A percentile compares a stretch with the other conserved stretches of the same genome.
phyloP scores from a whole-genome alignment of 2,113 vertebrate genomes.

The Hydrochoerus hydrochaeris region DNA sequence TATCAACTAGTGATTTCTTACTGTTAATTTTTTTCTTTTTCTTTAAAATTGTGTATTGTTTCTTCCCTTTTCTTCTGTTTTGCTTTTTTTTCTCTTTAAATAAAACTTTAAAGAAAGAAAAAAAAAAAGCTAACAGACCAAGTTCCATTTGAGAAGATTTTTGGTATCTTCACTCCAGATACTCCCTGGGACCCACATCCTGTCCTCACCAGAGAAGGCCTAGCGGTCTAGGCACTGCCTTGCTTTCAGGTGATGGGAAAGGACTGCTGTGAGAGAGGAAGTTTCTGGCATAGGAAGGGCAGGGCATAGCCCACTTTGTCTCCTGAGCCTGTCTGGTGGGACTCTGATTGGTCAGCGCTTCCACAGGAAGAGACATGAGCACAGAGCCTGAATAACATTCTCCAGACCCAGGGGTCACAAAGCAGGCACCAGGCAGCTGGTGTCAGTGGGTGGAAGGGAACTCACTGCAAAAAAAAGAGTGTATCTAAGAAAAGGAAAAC shows the following conservation, averaged over 20 bases:
- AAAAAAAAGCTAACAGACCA: neutral
- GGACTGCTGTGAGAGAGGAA: neutral
- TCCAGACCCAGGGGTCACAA: neutral
- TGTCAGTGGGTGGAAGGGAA: neutral
- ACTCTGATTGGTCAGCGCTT: neutral
- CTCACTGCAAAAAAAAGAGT: neutral
- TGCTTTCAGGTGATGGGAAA: neutral
- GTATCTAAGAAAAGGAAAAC: neutral
- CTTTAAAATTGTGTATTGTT: too few relatives aligned
- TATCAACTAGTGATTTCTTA: too few relatives aligned
- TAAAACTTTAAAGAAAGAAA: too few relatives aligned
- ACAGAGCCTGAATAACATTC: neutral
- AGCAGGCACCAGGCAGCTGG: neutral
- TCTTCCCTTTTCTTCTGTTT: too few relatives aligned
- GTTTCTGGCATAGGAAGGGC: neutral
- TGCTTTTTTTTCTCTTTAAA: too few relatives aligned
- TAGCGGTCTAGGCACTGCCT: neutral
- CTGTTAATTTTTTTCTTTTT: too few relatives aligned
- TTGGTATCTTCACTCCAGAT: neutral
- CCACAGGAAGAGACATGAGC: neutral
- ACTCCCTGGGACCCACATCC: neutral
- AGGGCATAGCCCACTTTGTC: neutral
- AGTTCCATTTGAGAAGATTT: too few relatives aligned
- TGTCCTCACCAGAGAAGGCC: neutral
- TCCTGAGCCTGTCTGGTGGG: neutral